A percentile compares a stretch with the other conserved stretches of the same genome.
Evolutionary conservation across 2,888 invertebrate species (phyloP).

Genomic region (Drosophila borealis): DNA sequence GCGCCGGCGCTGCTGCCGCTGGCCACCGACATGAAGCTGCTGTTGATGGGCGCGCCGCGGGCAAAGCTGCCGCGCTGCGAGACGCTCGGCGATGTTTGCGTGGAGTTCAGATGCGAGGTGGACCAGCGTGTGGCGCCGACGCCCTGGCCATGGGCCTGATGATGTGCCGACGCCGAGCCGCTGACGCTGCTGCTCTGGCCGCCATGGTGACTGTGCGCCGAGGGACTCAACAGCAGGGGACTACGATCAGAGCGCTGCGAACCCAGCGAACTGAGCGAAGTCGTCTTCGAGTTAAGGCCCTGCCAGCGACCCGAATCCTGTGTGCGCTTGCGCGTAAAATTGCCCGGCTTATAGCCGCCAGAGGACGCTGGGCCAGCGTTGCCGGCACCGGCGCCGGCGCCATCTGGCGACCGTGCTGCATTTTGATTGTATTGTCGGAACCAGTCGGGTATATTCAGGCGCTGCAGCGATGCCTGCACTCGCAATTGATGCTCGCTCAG

Average conservation of each 20-base stretch:
- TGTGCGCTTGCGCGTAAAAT: constrained; percentile 92
- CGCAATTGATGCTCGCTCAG: constrained; percentile 97
- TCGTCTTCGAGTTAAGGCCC: constrained; percentile 93
- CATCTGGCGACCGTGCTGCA: constrained; percentile 71
- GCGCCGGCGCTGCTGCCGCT: constrained; percentile 86
- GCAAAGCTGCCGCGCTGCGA: constrained; percentile 90
- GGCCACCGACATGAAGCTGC: constrained; percentile 87
- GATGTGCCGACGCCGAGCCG: constrained; percentile 29
- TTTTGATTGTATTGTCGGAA: constrained; percentile 87
- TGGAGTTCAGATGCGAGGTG: constrained; percentile 90
- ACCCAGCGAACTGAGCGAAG: constrained; percentile 92
- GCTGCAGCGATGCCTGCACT: constrained; percentile 96
- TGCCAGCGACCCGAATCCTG: constrained; percentile 88
- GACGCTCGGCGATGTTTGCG: constrained; percentile 90
- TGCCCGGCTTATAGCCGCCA: constrained; percentile 88
- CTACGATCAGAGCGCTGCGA: constrained; percentile 85
- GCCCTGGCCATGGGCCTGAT: constrained; percentile 35
- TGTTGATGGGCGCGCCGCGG: constrained; percentile 86
- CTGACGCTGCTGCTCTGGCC: constrained; percentile 73
- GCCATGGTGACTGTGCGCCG: constrained; percentile 85
- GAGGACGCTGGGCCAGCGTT: constrained; percentile 20
- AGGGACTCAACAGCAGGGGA: constrained; percentile 84
- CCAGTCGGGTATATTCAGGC: constrained; percentile 98
- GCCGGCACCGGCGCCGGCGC: constrained; percentile 31
- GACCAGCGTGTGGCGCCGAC: constrained; percentile 87